phyloP scores from a whole-genome alignment of 2,113 vertebrate species.

The Zapus hudsonius region DNA sequence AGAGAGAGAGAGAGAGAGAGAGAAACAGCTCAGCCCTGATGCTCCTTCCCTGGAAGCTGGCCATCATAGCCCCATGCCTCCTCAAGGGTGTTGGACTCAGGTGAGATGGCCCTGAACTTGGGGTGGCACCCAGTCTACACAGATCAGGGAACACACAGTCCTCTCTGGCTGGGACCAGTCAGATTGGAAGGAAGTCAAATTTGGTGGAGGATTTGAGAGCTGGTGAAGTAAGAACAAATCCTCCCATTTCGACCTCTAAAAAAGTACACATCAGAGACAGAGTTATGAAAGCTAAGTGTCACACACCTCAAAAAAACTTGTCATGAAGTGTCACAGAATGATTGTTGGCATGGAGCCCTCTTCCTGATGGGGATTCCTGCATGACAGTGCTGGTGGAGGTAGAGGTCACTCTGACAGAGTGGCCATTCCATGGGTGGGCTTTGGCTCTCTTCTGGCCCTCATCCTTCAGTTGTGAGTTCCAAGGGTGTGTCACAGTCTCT shows the following conservation, averaged over 20 bases:
- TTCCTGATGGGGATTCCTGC: fast-evolving
- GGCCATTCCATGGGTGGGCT: fast-evolving
- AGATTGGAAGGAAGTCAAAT: not conserved
- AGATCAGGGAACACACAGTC: not conserved
- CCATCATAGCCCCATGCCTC: not conserved
- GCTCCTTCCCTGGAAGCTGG: not conserved
- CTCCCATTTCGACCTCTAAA: not conserved
- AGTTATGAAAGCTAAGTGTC: not conserved
- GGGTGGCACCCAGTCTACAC: not conserved
- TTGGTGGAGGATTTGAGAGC: not conserved
- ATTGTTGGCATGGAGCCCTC: not conserved
- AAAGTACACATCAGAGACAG: not conserved
- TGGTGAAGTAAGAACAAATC: not conserved
- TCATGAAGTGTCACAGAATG: not conserved
- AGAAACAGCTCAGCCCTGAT: fast-evolving
- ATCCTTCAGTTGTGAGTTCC: not conserved
- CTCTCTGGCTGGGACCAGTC: fast-evolving
- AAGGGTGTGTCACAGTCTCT: not conserved
- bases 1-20: not conserved
- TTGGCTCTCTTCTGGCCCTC: not conserved
- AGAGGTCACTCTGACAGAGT: not conserved
- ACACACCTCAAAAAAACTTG: not conserved
- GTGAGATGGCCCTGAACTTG: not conserved
- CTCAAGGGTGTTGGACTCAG: not conserved
- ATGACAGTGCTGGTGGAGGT: fast-evolving